A percentile compares a stretch with the other conserved stretches of the same genome.
phyloP scores from a whole-genome alignment of 2,888 invertebrate species.

The Sylvicola fuscatus region DNA sequence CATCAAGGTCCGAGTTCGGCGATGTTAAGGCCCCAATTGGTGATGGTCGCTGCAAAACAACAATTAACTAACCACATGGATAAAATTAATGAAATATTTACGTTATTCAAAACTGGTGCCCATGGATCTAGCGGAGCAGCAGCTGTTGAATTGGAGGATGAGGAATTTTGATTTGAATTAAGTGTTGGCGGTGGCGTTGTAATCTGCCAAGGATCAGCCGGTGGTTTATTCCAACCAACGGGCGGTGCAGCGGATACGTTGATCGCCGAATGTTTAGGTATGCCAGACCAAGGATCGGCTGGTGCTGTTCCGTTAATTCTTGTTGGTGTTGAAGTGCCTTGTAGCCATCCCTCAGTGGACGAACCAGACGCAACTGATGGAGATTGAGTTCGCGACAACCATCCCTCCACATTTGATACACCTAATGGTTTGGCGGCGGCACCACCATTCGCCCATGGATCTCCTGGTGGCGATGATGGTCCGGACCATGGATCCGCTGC shows the following conservation, averaged over 20 bases:
- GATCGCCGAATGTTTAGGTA: not conserved
- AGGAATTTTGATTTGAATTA: conserved; percentile 10
- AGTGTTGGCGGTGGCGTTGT: conserved; percentile 10
- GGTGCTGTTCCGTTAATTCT: conserved; percentile 4
- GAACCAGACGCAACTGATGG: conserved; percentile 24
- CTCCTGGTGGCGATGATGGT: conserved; percentile 19
- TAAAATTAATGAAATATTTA: conserved; percentile 10
- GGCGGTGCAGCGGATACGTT: conserved; percentile 4
- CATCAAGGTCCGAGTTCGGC: conserved; percentile 55
- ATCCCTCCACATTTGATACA: conserved; percentile 6
- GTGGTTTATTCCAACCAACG: conserved; percentile 7
- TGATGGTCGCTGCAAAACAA: conserved; percentile 9
- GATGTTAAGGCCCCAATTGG: conserved; percentile 12
- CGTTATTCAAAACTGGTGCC: conserved; percentile 25
- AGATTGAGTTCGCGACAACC: conserved; percentile 18
- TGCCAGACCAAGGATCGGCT: conserved; percentile 18
- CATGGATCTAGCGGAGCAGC: conserved; percentile 35
- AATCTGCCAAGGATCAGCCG: conserved; percentile 17
- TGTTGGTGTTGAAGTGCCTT: conserved; percentile 11
- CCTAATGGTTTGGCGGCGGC: conserved; percentile 1
- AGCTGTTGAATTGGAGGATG: conserved; percentile 4
- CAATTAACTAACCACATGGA: not conserved
- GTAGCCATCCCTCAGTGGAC: conserved; percentile 25
- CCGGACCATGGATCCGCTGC: conserved; percentile 24
- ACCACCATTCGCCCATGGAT: conserved; percentile 21